Evolutionary conservation across 2,113 vertebrate species (phyloP), one percentile per base, ranked within the genome.

Genomic region (Ellobius talpinus): DNA sequence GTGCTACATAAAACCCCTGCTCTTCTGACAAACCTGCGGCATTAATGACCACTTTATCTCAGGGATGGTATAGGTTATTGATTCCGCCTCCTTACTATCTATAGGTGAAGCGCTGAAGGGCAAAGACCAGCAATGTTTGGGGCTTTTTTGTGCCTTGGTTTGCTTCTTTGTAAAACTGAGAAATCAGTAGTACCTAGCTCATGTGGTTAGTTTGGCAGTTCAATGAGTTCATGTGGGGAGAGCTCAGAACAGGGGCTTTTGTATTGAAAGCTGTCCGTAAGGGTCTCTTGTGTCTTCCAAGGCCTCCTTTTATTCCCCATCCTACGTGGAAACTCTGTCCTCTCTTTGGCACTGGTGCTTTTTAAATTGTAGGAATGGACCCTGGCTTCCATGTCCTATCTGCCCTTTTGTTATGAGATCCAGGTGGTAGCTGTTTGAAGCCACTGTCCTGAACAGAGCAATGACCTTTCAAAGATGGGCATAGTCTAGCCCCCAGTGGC

Each of bases 281-380:
- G 17, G 42, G 33, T 50, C 24, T 11, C 42, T 19, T 7, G 50
- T n/a, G 42, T 50, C 9, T 50, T 2, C 39, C 79, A 21, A 26
- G 45, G 5, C 0, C 4, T 33, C 65, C 19, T 14, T 7, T 26
- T 19, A 0, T 0, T 17, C 42, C 6, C 17, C 0, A 0, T 23
- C 73, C 12, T 11, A 17, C 26, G 0, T 29, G 31, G 2, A 31
- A 23, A 29, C 63, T n/a, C 66, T 61, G 29, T 39, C 14, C 4
- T 26, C 21, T 61, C 36, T 65, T 58, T 36, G 42, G 47, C 0
- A 1, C 36, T 4, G 33, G 39, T 31, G 4, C 66, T 63, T 90
- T 78, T 52, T 65, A 42, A 16, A 8, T 19, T 42, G 45, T 24
- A 58, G 52, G 58, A n/a, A 63, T 58, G 0, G 2, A 42, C 16